Evolutionary conservation across 2,888 invertebrate species (phyloP), one percentile per base, ranked within the genome.

Genomic region (Crematogaster levior): DNA sequence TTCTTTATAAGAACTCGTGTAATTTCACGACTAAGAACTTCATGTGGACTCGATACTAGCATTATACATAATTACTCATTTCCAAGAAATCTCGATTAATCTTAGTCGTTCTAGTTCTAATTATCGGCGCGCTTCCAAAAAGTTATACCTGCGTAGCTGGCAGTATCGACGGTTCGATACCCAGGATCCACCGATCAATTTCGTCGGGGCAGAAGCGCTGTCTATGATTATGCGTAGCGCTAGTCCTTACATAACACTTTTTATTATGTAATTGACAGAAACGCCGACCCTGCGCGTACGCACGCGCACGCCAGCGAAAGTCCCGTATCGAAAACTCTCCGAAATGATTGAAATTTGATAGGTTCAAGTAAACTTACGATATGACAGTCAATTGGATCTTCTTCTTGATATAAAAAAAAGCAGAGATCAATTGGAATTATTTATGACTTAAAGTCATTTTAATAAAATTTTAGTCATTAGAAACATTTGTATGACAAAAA

Each of bases 231-330:
- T 92, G 91, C 92, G 91, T 89, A 92, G 90, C 91, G 77, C 86
- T 92, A 91, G 91, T 91, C 91, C 93, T 94, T 94, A 94, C 91
- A 92, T 94, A 94, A 94, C 91, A 89, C 90, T 93, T 93, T 93
- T 94, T 93, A 94, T 94, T 94, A 94, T 92, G 92, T 93, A 94
- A 94, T 94, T 93, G 93, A 91, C 91, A 91, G 92, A 92, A 92
- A 92, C 89, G 88, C 85, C 90, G 91, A 90, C 89, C 90, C 89
- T 89, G 90, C 83, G 88, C 86, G 86, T 84, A 70, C 66, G 75
- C 81, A 79, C 56, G 82, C 83, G 51, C 66, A 24, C 68, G 30
- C 65, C 63, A 74, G 84, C 89, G 86, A 89, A 89, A 89, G 85
- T 83, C 75, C 84, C 86, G 58, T 80, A 73, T 63, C 72, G 66